Percentiles rank a stretch among this genome's conserved stretches.
These are phyloP conservation scores for Xiphophorus maculatus DNA, from an alignment of 2,113 vertebrate genomes.

Conservation along the genomic window DNA sequence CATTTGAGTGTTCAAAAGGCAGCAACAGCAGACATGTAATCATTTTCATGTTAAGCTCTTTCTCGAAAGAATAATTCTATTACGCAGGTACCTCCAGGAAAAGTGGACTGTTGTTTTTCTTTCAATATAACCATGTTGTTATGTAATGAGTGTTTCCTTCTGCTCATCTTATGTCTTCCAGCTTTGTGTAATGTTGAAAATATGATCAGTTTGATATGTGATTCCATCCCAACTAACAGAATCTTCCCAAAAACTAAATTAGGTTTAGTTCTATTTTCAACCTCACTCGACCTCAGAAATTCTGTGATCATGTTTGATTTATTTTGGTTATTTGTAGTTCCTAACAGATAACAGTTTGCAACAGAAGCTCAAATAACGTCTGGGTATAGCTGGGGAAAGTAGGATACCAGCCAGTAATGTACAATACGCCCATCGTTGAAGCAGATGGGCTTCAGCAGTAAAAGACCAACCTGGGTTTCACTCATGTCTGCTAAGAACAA, in stretches of 20 bases:
- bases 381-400: too few species aligned
- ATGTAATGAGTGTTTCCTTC: slow-evolving; percentile 7
- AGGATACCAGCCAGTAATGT: neutral
- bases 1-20: neutral
- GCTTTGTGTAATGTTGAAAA: neutral
- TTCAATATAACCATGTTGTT: slow-evolving; percentile 12
- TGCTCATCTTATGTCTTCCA: slow-evolving; percentile 1
- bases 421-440: neutral
- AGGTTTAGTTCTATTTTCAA: neutral
- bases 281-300: too few species aligned
- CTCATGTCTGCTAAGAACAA: neutral
- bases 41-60: too few species aligned
- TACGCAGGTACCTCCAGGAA: neutral
- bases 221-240: slow-evolving; percentile 6
- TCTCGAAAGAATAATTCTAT: neutral
- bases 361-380: too few species aligned
- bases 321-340: neutral
- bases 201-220: neutral
- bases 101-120: neutral
- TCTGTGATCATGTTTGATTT: neutral
- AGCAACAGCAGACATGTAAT: neutral
- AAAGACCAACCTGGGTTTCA: neutral
- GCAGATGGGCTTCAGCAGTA: neutral
- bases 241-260: too few species aligned
- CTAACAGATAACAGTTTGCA: too few species aligned